Evolutionary conservation across 2,113 vertebrate species (phyloP).

Genomic region (Penelope pileata): DNA sequence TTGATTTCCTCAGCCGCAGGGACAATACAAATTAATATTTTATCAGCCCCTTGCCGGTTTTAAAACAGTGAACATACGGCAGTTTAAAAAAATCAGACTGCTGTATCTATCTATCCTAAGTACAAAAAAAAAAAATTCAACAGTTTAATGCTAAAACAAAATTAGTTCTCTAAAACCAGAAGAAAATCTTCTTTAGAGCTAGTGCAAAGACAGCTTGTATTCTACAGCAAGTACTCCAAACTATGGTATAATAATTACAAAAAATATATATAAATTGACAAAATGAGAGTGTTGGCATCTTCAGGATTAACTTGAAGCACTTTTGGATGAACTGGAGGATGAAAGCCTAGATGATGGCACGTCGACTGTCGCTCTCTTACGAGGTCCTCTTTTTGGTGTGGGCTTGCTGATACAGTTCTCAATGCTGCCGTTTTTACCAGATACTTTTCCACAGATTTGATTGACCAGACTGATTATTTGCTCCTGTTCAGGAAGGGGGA

Average conservation of each 20-base stretch:
- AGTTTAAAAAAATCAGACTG: slow-evolving; percentile 81
- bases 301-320: slow-evolving; percentile 87
- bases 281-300: slow-evolving; percentile 79
- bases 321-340: slow-evolving; percentile 88
- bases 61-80: slow-evolving; percentile 84
- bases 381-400: slow-evolving; percentile 92
- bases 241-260: slow-evolving; percentile 89
- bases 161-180: slow-evolving; percentile 90
- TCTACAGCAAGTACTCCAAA: slow-evolving; percentile 92
- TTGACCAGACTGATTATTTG: slow-evolving; percentile 97
- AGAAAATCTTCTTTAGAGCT: slow-evolving; percentile 97
- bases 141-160: slow-evolving; percentile 95
- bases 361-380: slow-evolving; percentile 92
- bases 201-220: slow-evolving; percentile 99
- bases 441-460: slow-evolving; percentile 94
- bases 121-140: slow-evolving; percentile 83
- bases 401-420: slow-evolving; percentile 88
- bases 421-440: slow-evolving; percentile 83
- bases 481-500: slow-evolving; percentile 78
- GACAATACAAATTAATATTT: slow-evolving; percentile 78
- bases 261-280: slow-evolving; percentile 81
- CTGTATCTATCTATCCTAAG: slow-evolving; percentile 83
- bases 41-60: slow-evolving; percentile 78
- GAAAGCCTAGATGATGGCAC: slow-evolving; percentile 91
- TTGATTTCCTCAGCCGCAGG: slow-evolving; percentile 72